phyloP scores from a whole-genome alignment of 2,888 invertebrate species.

The Zygaena filipendulae region DNA sequence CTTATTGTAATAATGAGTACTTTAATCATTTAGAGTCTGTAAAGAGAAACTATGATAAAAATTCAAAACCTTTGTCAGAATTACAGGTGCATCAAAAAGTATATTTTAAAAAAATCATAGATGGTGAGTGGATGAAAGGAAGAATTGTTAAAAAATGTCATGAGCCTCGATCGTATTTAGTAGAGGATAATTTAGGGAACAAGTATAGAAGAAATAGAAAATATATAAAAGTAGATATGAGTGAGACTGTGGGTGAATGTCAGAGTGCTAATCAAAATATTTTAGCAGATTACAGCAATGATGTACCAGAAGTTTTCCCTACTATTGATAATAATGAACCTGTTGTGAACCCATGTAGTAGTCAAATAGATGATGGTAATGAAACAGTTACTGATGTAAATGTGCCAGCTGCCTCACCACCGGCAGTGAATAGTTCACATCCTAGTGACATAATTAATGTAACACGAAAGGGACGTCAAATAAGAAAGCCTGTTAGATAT shows the following conservation, averaged over 20 bases:
- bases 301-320: neutral
- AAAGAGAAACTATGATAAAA: conserved; percentile 10
- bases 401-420: too few relatives aligned
- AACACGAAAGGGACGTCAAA: neutral
- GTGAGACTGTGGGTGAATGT: neutral
- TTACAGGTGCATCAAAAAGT: neutral
- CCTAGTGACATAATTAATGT: neutral
- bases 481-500: neutral
- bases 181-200: neutral
- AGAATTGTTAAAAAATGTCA: neutral
- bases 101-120: neutral
- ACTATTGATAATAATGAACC: neutral
- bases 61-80: conserved; percentile 8
- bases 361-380: neutral
- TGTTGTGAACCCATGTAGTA: neutral
- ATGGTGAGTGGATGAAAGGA: neutral
- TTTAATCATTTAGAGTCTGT: conserved; percentile 2
- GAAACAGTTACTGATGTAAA: neutral
- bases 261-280: neutral
- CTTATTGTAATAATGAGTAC: conserved; percentile 2
- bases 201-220: neutral
- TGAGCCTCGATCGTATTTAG: neutral
- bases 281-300: neutral
- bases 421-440: neutral
- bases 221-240: neutral